A percentile compares a stretch with the other conserved stretches of the same genome.
Conservation (phyloP, 2,888 invertebrate genomes). For the Clanis bilineata region DNA sequence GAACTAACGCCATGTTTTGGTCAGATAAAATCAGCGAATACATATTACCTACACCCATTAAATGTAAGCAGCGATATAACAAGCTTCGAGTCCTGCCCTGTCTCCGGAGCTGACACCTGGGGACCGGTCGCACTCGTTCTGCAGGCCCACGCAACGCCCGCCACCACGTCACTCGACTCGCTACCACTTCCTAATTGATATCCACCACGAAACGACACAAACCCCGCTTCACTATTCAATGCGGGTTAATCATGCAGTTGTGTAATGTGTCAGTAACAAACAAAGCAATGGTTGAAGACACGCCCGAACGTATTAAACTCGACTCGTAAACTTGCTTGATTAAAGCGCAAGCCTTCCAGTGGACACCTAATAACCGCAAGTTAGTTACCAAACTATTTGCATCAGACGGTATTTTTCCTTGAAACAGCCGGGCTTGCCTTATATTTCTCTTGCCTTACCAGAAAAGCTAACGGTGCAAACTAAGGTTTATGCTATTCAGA, state of each 20-base stretch:
- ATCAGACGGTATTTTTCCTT: slow-evolving; percentile 67
- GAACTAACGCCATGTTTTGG: not conserved
- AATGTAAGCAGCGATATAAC: slow-evolving; percentile 21
- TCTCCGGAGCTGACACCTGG: slow-evolving; percentile 65
- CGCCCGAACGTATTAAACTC: slow-evolving; percentile 10
- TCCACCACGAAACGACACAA: slow-evolving; percentile 21
- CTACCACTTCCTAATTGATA: slow-evolving; percentile 21
- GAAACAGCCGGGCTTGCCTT: slow-evolving; percentile 48
- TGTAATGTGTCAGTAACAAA: not conserved
- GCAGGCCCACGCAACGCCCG: slow-evolving; percentile 70
- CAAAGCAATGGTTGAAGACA: slow-evolving; percentile 29
- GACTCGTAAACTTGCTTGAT: slow-evolving; percentile 34
- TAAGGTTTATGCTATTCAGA: slow-evolving; percentile 34
- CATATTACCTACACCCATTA: not conserved
- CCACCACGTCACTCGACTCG: slow-evolving; percentile 46
- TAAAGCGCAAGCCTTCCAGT: slow-evolving; percentile 52
- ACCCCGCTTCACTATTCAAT: slow-evolving; percentile 24
- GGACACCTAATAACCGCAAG: slow-evolving; percentile 60
- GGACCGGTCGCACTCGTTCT: slow-evolving; percentile 77
- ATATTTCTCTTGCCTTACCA: slow-evolving; percentile 45
- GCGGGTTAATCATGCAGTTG: slow-evolving; percentile 8
- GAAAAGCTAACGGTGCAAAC: slow-evolving; percentile 44
- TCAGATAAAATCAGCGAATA: slow-evolving; percentile 11
- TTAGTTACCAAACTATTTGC: slow-evolving; percentile 68
- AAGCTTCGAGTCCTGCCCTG: slow-evolving; percentile 57